Conservation (phyloP, 2,888 invertebrate species). For the Brachypterus glaber region DNA sequence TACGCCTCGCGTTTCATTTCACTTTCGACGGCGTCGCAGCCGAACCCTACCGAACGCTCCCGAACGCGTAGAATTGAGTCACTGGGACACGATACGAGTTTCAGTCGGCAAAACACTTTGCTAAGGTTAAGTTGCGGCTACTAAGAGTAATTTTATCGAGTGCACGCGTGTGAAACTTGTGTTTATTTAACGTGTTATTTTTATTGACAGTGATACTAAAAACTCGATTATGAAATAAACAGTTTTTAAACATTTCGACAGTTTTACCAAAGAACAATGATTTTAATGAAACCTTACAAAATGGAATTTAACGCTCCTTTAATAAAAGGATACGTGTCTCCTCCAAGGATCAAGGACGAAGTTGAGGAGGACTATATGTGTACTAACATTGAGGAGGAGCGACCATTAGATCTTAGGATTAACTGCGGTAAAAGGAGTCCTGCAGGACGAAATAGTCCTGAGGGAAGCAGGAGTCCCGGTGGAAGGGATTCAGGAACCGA, state of each 20-base stretch:
- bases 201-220: no score
- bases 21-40: slow-evolving; percentile 15
- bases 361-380: slow-evolving; percentile 25
- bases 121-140: slow-evolving; percentile 16
- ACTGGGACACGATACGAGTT: slow-evolving; percentile 51
- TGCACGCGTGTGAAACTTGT: slow-evolving; percentile 4
- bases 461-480: no score
- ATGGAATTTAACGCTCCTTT: slow-evolving; percentile 27
- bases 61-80: slow-evolving; percentile 43
- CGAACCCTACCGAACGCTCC: slow-evolving; percentile 43
- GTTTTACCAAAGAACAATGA: slow-evolving; percentile 19
- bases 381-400: slow-evolving; percentile 27
- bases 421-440: slow-evolving; percentile 45
- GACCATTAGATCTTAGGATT: slow-evolving; percentile 69
- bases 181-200: no score
- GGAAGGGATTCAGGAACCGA: slow-evolving; percentile 60
- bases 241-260: no score
- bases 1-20: slow-evolving; percentile 1
- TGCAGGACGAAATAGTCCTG: no score
- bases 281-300: slow-evolving; percentile 25
- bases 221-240: no score
- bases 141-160: neutral
- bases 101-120: slow-evolving; percentile 25
- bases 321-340: slow-evolving; percentile 21
- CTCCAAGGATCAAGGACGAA: slow-evolving; percentile 28